Evolutionary conservation across 92 coral and sea anemone species (phyloP), one percentile per base, ranked within the genome.

Genomic region (Muricea muricata): DNA sequence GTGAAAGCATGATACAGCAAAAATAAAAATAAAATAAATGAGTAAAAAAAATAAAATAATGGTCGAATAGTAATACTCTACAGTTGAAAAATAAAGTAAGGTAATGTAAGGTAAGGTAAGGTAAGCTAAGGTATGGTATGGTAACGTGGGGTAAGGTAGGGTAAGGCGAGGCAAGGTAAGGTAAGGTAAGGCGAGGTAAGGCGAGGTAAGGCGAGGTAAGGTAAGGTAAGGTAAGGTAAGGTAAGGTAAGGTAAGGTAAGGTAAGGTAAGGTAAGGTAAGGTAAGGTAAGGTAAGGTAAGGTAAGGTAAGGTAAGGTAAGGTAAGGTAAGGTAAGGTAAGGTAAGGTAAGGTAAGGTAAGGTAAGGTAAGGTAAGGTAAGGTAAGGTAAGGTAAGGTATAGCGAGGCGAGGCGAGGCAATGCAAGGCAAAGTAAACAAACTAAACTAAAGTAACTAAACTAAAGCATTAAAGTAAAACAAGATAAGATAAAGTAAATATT

Each of bases 71-170:
- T n/a, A n/a, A n/a, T n/a, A n/a, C n/a, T n/a, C n/a, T n/a, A n/a
- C n/a, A n/a, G n/a, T n/a, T n/a, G 74, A 3, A 28, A 67, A 23
- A 50, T 68, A 25, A 32, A 25, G 75, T 68, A n/a, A 68, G 75
- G 75, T 52, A 20, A 52, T 15, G 60, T 52, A 20, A 52, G 60
- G 60, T 52, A 20, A 17, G 23, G 60, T 68, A n/a, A 68, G 46
- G 75, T 68, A 25, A 68, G 18, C 48, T 68, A n/a, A 68, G 75
- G 75, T 33, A n/a, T 33, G 46, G 75, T 33, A n/a, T 33, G 56
- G 78, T 68, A 50, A 68, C 15, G 42, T 37, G 75, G 35, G 42
- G 41, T 31, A 45, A 66, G 21, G 73, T 66, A 20, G 32, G 73
- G 46, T 68, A 30, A 34, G 46, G 75, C 4, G 25, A 34, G 45